Evolutionary conservation across 2,888 invertebrate genomes (phyloP), one percentile per base, ranked within the genome.

Genomic region (Cantharis lateralis): DNA sequence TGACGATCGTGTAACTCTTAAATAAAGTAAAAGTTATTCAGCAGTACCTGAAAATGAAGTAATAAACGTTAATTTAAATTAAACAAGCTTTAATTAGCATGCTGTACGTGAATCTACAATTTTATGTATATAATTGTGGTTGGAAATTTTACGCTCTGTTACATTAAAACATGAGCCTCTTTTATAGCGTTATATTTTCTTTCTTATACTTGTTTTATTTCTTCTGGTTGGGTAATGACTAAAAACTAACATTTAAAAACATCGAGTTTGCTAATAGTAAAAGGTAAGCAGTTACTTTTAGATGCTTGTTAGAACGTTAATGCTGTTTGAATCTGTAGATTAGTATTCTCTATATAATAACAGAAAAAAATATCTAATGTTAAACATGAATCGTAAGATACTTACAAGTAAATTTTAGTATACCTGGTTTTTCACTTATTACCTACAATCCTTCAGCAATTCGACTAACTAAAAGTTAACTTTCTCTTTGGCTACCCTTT

Each of bases 131-230:
- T 73, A 73, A 73, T 73, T 73, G 66, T 73, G 69, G 69, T 63
- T 68, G 73, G 32, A 69, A 73, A 73, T 73, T 73, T 73, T 73
- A 73, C 73, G 68, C 73, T 69, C 69, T 73, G 73, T 73, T 73
- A 28, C 73, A 68, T 68, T 68, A 66, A 73, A 73, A 73, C 72
- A 72, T 68, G 48, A 72, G 48, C 64, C 32, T 15, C 20, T 72
- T n/a, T 66, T 32, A 15, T 32, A n/a, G 24, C 66, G 20, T 61
- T 66, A 72, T 64, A 48, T 68, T 18, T 64, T 66, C 20, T 68
- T 66, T 66, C 48, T 66, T 66, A 66, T 24, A 9, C 16, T 24
- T 20, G 24, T 24, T 66, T 66, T 66, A 66, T 66, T 66, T 66
- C 20, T 16, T 66, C 24, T 15, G 24, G 24, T 66, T 16, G 16